Base-by-base conservation (phyloP, 2,888 invertebrate species). In the Taenaris catops region DNA sequence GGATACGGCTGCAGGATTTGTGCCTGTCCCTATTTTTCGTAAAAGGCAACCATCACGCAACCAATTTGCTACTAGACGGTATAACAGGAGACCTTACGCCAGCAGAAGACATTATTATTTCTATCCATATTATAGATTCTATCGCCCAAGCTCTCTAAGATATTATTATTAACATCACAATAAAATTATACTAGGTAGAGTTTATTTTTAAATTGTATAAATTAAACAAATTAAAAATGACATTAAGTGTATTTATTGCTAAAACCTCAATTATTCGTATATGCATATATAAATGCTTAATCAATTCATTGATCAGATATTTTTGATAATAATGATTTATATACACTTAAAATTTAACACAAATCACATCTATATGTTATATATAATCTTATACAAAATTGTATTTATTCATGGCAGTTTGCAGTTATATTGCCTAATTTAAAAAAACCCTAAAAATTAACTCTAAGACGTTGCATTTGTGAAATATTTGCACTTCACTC, bases 81-180 rank as follows among this genome's bases (percentile, higher is more conserved):
- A 70, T 39, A 71, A 58, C 24, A 62, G 53, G 39, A 60, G 55
- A 29, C 75, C 76, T 0, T 63, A 68, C 42, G 36, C 44, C 4
- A 47, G 41, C 25, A 59, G 65, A 31, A 63, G 62, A 45, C 56
- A 60, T 6, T 60, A 63, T 25, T 63, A 53, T 41, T 60, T 53
- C 21, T 67, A 71, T 35, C 75, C 76, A 1, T 72, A 72, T 38
- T 74, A 72, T 31, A 44, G 60, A 37, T 76, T 56, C 48, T 70
- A 74, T 46, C 63, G 61, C 7, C 76, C 74, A 43, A 70, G 76
- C 70, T 78, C 75, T 74, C 72, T 80, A 63, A 63, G 71, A 57
- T 78, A 58, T 60, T 78, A 69, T 52, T 78, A 37, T 38, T 53
- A 46, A 47, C 23, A 46, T 43, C 48, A 43, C 39, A 34, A 38